These are phyloP conservation scores for Lagopus muta DNA, from an alignment of 2,113 vertebrate genomes.

Conservation along the genomic window DNA sequence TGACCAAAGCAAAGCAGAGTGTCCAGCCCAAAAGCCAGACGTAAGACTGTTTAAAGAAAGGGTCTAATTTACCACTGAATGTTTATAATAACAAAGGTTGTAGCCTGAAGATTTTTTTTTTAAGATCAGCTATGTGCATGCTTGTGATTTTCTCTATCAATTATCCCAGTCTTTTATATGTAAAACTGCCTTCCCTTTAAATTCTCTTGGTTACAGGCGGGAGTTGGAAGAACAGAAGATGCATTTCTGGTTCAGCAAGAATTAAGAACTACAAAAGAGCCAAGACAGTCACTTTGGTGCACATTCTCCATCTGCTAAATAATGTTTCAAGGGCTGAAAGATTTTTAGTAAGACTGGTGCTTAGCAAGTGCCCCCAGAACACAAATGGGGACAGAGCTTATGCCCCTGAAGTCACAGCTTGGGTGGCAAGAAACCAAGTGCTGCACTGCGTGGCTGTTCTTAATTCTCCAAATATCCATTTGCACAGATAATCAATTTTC, in stretches of 20 bases:
- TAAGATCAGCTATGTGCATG: not conserved
- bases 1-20: not conserved
- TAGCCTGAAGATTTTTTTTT: not conserved
- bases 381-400: not conserved
- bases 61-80: not conserved
- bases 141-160: not conserved
- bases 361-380: not conserved
- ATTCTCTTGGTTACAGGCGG: not conserved
- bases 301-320: not conserved
- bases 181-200: not conserved
- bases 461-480: not conserved
- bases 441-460: rapidly evolving
- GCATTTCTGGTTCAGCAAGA: slow-evolving; percentile 9
- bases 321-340: not conserved
- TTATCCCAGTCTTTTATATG: not conserved
- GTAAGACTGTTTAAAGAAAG: not conserved
- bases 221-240: slow-evolving; percentile 6
- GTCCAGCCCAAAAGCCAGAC: not conserved
- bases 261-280: not conserved
- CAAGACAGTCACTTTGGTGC: not conserved
- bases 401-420: not conserved
- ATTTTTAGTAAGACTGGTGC: not conserved
- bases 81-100: not conserved
- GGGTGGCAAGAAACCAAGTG: not conserved
- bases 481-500: not conserved